Base-by-base conservation (phyloP, 1,140 invertebrate species). In the Stenopsyche tienmushanensis region DNA sequence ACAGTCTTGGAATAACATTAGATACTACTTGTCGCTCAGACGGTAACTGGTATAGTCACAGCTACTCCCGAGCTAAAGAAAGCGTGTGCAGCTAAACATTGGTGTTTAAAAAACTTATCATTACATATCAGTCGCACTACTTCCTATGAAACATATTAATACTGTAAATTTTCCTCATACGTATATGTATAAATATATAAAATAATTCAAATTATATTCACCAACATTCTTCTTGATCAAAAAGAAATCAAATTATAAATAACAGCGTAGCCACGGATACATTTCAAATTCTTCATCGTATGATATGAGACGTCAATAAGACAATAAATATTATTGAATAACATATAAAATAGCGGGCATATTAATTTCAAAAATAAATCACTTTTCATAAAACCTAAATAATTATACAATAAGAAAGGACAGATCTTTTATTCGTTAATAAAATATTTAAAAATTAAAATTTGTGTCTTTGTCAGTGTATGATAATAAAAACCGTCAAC, bases 1-100 rank as follows among this genome's bases (percentile, higher is more conserved):
- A 70, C 69, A 70, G 69, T 70, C 69, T 70, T 70, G 65, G 69
- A 59, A 70, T 62, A 70, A 70, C 64, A 66, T 70, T 70, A 70
- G 69, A 70, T 49, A 57, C 69, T 70, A 70, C 65, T 49, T 64
- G 52, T 54, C 26, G 65, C 57, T 65, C 54, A 15, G 49, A 53
- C 23, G 49, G 21, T 29, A 52, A 23, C 45, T 44, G 57, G 9
- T 29, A 29, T 45, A 17, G 42, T 44, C 25, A 21, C 29, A 45
- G 49, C 34, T 42, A 24, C 34, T 57, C 59, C 25, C n/a, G 59
- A 64, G 41, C 55, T 44, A 60, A 62, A 57, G 65, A 54, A 70
- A 70, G 69, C 69, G 47, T 42, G 69, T 65, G 69, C 69, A 62
- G 62, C 69, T 70, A 70, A 65, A 64, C 64, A 64, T 70, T 70